Evolutionary conservation across 2,888 invertebrate species (phyloP).

Genomic region (Drosophila stalkeri): DNA sequence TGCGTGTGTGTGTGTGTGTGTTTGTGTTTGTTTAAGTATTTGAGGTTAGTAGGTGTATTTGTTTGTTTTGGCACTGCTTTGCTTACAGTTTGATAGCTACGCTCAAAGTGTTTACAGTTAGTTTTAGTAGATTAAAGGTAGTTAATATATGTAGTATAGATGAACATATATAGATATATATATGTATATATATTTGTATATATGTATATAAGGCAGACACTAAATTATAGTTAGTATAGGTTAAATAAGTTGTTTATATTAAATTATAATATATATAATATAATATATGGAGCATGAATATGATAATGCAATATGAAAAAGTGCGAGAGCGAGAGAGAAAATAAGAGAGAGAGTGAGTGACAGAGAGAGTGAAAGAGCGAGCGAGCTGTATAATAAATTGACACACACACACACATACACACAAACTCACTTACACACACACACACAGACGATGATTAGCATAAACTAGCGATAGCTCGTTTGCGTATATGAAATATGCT

Average conservation of each 20-base stretch:
- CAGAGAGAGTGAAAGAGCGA: background rate
- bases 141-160: constrained; percentile 7
- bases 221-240: constrained; percentile 15
- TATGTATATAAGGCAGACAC: constrained; percentile 29
- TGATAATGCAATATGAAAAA: constrained; percentile 15
- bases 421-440: no score
- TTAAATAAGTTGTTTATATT: constrained; percentile 23
- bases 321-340: background rate
- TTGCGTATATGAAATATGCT: no score
- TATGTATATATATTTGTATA: background rate
- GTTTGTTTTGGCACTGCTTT: constrained; percentile 36
- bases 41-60: constrained; percentile 33
- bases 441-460: background rate
- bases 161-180: constrained; percentile 4
- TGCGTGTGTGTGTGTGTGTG: constrained; percentile 14
- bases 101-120: constrained; percentile 30
- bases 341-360: background rate
- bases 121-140: constrained; percentile 37
- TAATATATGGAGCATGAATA: constrained; percentile 4
- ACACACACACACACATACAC: constrained; percentile 26
- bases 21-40: constrained; percentile 16
- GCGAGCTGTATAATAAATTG: constrained; percentile 7
- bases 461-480: background rate
- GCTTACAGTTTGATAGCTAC: constrained; percentile 27
- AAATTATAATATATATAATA: constrained; percentile 7